Conservation (phyloP, 1,140 invertebrate genomes). For the Homarus americanus region DNA sequence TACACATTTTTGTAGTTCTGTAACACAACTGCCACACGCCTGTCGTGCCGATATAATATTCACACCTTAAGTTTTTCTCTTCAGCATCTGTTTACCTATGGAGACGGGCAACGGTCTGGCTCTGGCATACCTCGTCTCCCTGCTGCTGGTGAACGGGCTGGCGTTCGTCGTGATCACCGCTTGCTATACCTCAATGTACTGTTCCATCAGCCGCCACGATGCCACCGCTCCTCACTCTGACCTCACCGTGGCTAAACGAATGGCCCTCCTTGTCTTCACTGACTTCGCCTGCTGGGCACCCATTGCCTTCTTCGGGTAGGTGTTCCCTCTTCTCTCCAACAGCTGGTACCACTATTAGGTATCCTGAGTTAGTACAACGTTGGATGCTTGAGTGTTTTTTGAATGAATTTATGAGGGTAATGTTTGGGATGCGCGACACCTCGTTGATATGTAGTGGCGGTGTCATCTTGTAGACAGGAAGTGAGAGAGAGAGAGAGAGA, state of each 20-base stretch:
- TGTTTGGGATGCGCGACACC: too few species aligned
- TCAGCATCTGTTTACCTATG: constrained; percentile 87
- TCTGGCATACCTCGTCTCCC: constrained; percentile 84
- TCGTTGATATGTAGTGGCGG: too few species aligned
- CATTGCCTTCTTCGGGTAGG: constrained; percentile 82
- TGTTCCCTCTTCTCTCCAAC: not conserved
- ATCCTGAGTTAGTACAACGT: too few species aligned
- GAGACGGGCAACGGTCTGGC: constrained; percentile 82
- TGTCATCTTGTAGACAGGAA: too few species aligned
- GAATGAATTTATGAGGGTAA: too few species aligned
- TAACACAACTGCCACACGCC: not conserved
- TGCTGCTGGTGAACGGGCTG: constrained; percentile 86
- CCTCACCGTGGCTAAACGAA: constrained; percentile 88
- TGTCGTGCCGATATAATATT: not conserved
- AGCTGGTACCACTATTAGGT: too few species aligned
- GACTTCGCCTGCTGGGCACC: constrained; percentile 93
- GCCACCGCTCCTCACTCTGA: constrained; percentile 78
- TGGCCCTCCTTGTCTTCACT: constrained; percentile 91
- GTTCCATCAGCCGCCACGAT: constrained; percentile 82
- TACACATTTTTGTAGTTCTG: not conserved
- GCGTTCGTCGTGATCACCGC: constrained; percentile 88
- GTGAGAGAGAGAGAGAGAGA: too few species aligned
- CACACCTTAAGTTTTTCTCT: too few species aligned
- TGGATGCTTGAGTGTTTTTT: too few species aligned
- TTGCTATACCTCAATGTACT: constrained; percentile 91